These are phyloP conservation scores for Pteropus alecto DNA, from an alignment of 2,113 vertebrate genomes.

Conservation along the genomic window DNA sequence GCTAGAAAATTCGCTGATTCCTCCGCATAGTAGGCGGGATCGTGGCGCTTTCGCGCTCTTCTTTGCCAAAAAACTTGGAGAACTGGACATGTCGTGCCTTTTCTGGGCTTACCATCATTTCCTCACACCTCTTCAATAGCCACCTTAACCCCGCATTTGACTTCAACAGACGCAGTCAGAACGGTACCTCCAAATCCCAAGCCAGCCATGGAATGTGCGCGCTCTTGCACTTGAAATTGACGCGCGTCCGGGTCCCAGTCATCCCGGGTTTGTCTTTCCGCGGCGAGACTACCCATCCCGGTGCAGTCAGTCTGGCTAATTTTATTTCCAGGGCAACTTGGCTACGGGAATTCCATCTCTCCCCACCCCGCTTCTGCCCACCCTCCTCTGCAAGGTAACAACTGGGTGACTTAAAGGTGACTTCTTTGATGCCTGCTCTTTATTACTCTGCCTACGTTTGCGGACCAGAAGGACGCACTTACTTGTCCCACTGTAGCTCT, in stretches of 20 bases:
- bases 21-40: rapidly evolving
- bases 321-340: not conserved
- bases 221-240: not conserved
- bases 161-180: not conserved
- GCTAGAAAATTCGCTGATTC: not conserved
- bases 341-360: not conserved
- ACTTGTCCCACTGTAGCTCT: not conserved
- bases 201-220: rapidly evolving
- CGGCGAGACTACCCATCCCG: rapidly evolving
- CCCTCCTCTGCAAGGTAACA: not conserved
- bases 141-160: not conserved
- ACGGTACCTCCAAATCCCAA: not conserved
- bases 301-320: too few species aligned
- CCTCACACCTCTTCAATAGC: not conserved
- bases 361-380: rapidly evolving
- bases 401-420: rapidly evolving
- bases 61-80: not conserved
- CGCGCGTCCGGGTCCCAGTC: rapidly evolving
- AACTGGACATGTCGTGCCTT: not conserved
- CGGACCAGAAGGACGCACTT: not conserved
- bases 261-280: rapidly evolving
- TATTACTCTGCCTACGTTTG: not conserved
- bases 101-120: not conserved
- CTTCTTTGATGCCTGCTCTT: not conserved
- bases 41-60: not conserved